phyloP scores from a whole-genome alignment of 2,113 vertebrate species.

The Perognathus longimembris region DNA sequence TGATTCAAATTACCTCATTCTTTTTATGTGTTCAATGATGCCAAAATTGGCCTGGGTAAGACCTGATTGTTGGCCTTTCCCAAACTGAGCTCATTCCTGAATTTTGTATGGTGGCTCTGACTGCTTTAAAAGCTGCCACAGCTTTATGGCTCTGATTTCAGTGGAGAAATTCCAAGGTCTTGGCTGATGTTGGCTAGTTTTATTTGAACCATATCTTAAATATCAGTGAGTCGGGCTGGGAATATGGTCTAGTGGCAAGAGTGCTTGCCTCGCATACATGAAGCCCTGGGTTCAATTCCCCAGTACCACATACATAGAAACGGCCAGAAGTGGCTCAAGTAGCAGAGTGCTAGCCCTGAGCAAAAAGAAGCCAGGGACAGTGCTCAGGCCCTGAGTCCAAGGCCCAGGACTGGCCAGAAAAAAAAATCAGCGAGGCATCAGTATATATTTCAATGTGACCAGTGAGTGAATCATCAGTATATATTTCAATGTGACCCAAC shows the following conservation, averaged over 20 bases:
- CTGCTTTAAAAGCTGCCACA: background rate
- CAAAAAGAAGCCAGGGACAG: too few species aligned
- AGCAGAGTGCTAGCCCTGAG: too few species aligned
- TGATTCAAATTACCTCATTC: conserved; percentile 22
- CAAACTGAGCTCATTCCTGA: background rate
- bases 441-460: too few species aligned
- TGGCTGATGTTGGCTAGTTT: conserved; percentile 3
- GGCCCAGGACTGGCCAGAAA: too few species aligned
- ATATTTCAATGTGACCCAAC: background rate
- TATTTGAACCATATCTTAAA: background rate
- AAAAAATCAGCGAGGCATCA: too few species aligned
- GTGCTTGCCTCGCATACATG: too few species aligned
- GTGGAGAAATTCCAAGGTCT: background rate
- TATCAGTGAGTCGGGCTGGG: background rate
- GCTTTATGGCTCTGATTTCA: background rate
- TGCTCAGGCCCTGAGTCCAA: too few species aligned
- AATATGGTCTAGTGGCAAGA: too few species aligned
- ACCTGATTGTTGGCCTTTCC: background rate
- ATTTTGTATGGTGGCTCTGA: background rate
- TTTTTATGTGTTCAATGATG: background rate
- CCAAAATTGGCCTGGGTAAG: background rate
- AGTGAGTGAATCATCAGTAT: background rate
- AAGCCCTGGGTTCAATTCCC: too few species aligned
- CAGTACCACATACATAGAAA: too few species aligned
- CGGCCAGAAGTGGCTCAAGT: too few species aligned